Base-by-base conservation (phyloP, 2,113 vertebrate genomes). In the Felis chaus region DNA sequence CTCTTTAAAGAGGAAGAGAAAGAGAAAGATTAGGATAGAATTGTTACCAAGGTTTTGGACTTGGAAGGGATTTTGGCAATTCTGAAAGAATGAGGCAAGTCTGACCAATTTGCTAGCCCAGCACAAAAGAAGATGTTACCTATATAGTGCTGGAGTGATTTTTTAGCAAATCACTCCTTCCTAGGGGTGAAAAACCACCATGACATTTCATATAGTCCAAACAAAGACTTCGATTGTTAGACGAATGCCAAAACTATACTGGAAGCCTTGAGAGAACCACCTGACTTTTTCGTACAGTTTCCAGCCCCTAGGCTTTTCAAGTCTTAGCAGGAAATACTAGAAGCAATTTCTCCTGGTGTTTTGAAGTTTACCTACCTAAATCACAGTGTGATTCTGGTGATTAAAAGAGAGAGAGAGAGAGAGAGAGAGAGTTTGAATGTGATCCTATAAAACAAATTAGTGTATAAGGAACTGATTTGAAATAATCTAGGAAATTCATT, bases 311-410 rank as follows among this genome's bases (percentile, higher is more conserved):
- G 33, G 57, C 36, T 92, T 95, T 80, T 78, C 25, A 87, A 91
- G 71, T 89, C 94, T 89, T 94, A 73, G 91, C 48, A 74, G 66
- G 48, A 95, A 94, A 92, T 90, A 69, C 13, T 71, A 92, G 86
- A 90, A 96, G 90, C 41, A 92, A 82, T 96, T 86, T 81, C 31
- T 80, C 83, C 86, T n/a, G 74, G 16, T 71, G 23, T 89, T 89
- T 91, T 89, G 29, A 93, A 85, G 48, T 96, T 95, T 89, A 55
- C 48, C 82, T 91, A 73, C 31, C 82, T 94, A 95, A 97, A 91
- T 78, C 53, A 80, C 50, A 63, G 71, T 55, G 73, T 61, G 21
- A 89, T 57, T 94, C 65, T 96, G 84, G 31, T 27, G 18, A 83
- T 87, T 94, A 57, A 63, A 79, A 86, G 76, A 94, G 90, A 69